Base-by-base conservation (phyloP, 2,113 vertebrate genomes). In the Illadopsis cleaveri region DNA sequence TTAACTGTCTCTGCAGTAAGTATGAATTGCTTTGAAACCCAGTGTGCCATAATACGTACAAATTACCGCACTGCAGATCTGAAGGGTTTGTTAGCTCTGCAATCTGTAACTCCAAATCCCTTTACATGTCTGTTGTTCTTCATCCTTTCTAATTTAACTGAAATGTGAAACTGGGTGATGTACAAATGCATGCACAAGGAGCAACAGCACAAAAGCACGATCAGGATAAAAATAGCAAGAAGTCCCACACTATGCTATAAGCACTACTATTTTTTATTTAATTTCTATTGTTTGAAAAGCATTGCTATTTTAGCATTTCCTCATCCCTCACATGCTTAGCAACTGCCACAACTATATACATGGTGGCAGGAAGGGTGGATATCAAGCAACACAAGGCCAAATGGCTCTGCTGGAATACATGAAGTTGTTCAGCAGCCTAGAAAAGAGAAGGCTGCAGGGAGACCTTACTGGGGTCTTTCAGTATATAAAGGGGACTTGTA, bases 261-360 rank as follows among this genome's bases (percentile, higher is more conserved):
- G 85, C 27, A n/a, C 33, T 54, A 47, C 12, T 45, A 9, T 84
- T 78, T 91, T 96, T 88, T 79, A 66, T 88, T 93, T 91, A 28
- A 91, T 47, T 94, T 69, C 60, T 45, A 60, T 93, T 95, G 83
- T 81, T 81, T 78, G 62, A 66, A 78, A 93, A 90, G 44, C 25
- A 47, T 13, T 72, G 40, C 72, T 88, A 94, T 96, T 94, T 94
- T 83, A 90, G 94, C 79, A 94, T 86, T 96, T 96, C 91, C 89
- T 94, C n/a, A 53, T 61, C 61, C 79, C 61, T 68, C 31, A 64
- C 37, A 65, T 7, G n/a, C 69, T 91, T 62, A 93, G 91, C 80
- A 90, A 86, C 75, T 78, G 57, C 80, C 48, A 66, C 48, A 77
- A 19, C 57, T 66, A 47, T 30, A 82, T 17, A 81, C 24, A 45